Evolutionary conservation across 2,797 vertebrate genomes (phyloP).

Genomic region (Microcaecilia unicolor): DNA sequence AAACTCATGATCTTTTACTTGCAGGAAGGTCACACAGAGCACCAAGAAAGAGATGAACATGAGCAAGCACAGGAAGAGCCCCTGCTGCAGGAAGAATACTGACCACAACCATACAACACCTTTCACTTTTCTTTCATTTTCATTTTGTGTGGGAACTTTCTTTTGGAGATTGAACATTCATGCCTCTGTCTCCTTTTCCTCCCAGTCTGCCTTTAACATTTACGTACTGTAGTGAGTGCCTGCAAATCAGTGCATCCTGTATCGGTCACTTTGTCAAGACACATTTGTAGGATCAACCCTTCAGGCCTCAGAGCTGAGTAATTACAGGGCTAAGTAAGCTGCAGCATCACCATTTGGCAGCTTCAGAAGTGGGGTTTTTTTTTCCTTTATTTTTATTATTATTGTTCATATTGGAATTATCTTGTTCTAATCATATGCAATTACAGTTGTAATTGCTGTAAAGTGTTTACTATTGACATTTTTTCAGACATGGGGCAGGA

Average conservation of each 20-base stretch:
- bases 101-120: constrained; percentile 52
- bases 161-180: constrained; percentile 76
- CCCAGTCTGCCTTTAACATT: constrained; percentile 66
- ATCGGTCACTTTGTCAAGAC: constrained; percentile 61
- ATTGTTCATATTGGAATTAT: constrained; percentile 10
- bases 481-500: constrained; percentile 51
- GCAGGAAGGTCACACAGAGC: constrained; percentile 78
- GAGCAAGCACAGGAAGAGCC: constrained; percentile 70
- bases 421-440: constrained; percentile 9
- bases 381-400: constrained; percentile 10
- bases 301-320: constrained; percentile 61
- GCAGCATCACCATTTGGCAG: constrained; percentile 59
- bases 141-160: constrained; percentile 75
- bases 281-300: constrained; percentile 52
- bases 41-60: constrained; percentile 76
- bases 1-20: constrained; percentile 8
- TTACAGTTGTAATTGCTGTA: constrained; percentile 63
- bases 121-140: too few relatives aligned
- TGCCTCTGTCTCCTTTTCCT: constrained; percentile 63
- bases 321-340: constrained; percentile 58
- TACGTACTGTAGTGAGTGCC: constrained; percentile 69
- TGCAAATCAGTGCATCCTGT: constrained; percentile 69
- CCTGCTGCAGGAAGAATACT: constrained; percentile 90
- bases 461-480: constrained; percentile 72
- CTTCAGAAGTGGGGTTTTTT: constrained; percentile 58